These are phyloP conservation scores for Rhyzopertha dominica DNA, from an alignment of 1,140 invertebrate species.

Conservation along the genomic window DNA sequence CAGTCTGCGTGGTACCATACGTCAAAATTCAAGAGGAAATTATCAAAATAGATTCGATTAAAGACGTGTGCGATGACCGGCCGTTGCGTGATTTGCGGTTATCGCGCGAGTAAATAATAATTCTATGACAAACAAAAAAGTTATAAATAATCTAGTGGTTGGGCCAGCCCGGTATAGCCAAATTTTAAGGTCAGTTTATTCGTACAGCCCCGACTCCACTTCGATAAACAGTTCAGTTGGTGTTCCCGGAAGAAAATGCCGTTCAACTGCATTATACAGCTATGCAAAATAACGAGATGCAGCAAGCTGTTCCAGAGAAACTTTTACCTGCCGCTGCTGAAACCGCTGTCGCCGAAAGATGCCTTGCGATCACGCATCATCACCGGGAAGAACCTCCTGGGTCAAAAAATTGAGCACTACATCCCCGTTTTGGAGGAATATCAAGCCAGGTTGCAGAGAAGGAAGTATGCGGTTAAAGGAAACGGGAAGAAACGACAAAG, in stretches of 20 bases:
- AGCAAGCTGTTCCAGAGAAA: constrained; percentile 74
- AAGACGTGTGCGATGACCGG: too few relatives aligned
- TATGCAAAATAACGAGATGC: constrained; percentile 74
- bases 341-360: constrained; percentile 74
- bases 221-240: background rate
- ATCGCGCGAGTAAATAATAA: background rate
- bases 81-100: too few relatives aligned
- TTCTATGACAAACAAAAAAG: background rate
- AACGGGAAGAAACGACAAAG: constrained; percentile 61
- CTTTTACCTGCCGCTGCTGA: constrained; percentile 76
- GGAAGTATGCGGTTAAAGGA: constrained; percentile 34
- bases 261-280: constrained; percentile 53
- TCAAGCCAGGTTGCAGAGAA: constrained; percentile 40
- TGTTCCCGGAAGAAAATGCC: constrained; percentile 36
- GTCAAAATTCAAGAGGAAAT: too few relatives aligned
- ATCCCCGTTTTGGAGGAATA: constrained; percentile 66
- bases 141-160: constrained; percentile 17
- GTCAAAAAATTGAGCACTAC: constrained; percentile 54
- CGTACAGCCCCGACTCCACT: background rate
- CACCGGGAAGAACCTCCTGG: constrained; percentile 47
- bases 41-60: too few relatives aligned
- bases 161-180: constrained; percentile 9
- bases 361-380: constrained; percentile 55
- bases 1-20: too few relatives aligned
- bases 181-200: constrained; percentile 2